Evolutionary conservation across 1,140 invertebrate genomes (phyloP).

Genomic region (Pseudomyrmex cubaensis): DNA sequence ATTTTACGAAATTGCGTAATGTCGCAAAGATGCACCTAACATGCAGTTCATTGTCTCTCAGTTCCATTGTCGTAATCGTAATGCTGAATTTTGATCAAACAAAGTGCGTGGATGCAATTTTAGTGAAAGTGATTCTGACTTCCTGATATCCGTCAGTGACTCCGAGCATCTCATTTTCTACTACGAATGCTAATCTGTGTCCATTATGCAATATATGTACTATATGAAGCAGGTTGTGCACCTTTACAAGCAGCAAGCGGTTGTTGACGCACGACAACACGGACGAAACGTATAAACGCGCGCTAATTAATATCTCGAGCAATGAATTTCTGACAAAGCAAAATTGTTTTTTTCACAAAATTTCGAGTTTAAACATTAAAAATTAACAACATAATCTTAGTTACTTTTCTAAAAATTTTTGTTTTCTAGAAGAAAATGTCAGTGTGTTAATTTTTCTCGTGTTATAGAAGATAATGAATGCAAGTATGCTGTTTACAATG

Average conservation of each 20-base stretch:
- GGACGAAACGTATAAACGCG: not conserved
- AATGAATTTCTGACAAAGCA: not conserved
- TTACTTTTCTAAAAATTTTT: not conserved
- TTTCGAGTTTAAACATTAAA: not conserved
- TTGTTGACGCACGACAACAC: not conserved
- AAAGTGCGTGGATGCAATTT: slow-evolving; percentile 26
- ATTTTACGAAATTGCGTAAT: slow-evolving; percentile 26
- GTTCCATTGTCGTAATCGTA: slow-evolving; percentile 6
- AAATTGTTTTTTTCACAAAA: slow-evolving; percentile 10
- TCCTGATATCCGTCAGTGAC: slow-evolving; percentile 64
- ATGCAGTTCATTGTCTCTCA: not conserved
- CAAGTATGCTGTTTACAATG: not conserved
- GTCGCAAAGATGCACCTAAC: slow-evolving; percentile 24
- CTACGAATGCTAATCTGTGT: not conserved
- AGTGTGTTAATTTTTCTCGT: not conserved
- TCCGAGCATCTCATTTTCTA: slow-evolving; percentile 42
- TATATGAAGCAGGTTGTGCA: slow-evolving; percentile 57
- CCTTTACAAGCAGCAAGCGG: slow-evolving; percentile 11
- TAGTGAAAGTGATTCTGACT: slow-evolving; percentile 79
- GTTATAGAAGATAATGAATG: not conserved
- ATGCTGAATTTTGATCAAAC: slow-evolving; percentile 31
- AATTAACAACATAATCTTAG: not conserved
- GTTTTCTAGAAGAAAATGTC: not conserved
- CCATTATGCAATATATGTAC: slow-evolving; percentile 67
- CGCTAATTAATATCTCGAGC: not conserved